Conservation (phyloP, 1,140 invertebrate genomes). For the Phenacoccus solenopsis region DNA sequence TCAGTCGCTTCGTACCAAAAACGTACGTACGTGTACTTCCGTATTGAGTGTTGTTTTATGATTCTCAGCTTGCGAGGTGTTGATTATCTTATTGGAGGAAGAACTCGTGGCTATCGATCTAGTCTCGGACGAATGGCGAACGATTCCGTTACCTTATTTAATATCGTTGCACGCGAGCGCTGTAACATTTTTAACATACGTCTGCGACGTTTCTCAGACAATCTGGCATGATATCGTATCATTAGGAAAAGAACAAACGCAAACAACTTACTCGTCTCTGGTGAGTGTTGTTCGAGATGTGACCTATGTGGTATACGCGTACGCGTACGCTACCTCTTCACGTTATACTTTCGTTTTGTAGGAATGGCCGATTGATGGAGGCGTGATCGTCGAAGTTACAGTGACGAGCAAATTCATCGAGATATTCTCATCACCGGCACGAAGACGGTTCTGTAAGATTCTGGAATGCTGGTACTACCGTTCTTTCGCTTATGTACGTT, state of each 20-base stretch:
- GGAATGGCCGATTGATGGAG: conserved; percentile 63
- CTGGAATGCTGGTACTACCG: conserved; percentile 77
- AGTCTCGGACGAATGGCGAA: conserved; percentile 62
- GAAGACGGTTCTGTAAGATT: conserved; percentile 92
- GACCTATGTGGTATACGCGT: no score
- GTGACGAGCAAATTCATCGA: conserved; percentile 31
- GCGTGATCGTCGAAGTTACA: conserved; percentile 29
- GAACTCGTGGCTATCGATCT: conserved; percentile 87
- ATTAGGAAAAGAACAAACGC: conserved; percentile 56
- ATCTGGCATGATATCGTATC: conserved; percentile 59
- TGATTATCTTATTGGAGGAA: conserved; percentile 83
- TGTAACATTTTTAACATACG: conserved; percentile 56
- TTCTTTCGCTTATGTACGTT: conserved; percentile 71
- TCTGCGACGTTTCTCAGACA: conserved; percentile 53
- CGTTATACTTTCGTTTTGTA: conserved; percentile 5
- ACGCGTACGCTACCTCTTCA: no score
- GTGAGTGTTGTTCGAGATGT: conserved; percentile 26
- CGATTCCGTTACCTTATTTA: conserved; percentile 77
- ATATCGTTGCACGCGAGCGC: conserved; percentile 87
- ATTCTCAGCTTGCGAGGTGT: conserved; percentile 39
- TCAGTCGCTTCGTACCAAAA: neutral
- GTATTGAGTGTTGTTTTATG: no score
- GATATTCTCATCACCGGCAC: conserved; percentile 82
- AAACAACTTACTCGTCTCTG: conserved; percentile 45
- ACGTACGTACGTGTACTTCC: no score